Percentiles rank a stretch among this genome's conserved stretches.
Evolutionary conservation across 2,888 invertebrate genomes (phyloP).

Genomic region (Drosophila engyochracea): DNA sequence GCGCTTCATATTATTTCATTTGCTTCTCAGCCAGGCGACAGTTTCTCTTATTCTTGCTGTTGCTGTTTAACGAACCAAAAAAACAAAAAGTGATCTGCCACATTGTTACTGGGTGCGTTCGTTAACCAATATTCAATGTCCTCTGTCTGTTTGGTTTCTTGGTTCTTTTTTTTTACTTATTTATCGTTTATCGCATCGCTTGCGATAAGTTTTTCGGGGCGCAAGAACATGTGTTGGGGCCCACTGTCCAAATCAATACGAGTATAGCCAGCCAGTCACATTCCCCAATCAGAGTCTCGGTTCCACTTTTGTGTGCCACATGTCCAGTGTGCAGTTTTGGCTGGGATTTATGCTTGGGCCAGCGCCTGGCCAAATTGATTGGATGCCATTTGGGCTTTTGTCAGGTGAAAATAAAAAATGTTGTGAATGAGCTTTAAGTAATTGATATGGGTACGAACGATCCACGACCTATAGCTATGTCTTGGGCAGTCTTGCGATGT

Average conservation of each 20-base stretch:
- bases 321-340: constrained; percentile 23
- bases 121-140: constrained; percentile 28
- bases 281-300: constrained; percentile 29
- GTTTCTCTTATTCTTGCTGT: constrained; percentile 38
- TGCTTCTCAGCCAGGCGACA: constrained; percentile 52
- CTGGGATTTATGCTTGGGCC: constrained; percentile 51
- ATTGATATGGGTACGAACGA: constrained; percentile 82
- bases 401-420: constrained; percentile 85
- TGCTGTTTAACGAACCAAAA: constrained; percentile 65
- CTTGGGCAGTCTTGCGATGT: constrained; percentile 11
- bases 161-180: constrained; percentile 62
- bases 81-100: constrained; percentile 61
- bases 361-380: constrained; percentile 76
- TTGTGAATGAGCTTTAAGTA: constrained; percentile 84
- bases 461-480: constrained; percentile 27
- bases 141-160: constrained; percentile 1
- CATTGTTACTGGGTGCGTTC: constrained; percentile 54
- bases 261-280: constrained; percentile 40
- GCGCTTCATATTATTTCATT: constrained; percentile 62
- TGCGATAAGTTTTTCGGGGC: constrained; percentile 83
- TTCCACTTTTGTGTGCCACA: constrained; percentile 4
- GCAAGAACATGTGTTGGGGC: constrained; percentile 84
- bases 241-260: constrained; percentile 67
- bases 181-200: constrained; percentile 81
- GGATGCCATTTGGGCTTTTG: constrained; percentile 81